Evolutionary conservation across 2,888 invertebrate genomes (phyloP).

Genomic region (Campoplex nolae): DNA sequence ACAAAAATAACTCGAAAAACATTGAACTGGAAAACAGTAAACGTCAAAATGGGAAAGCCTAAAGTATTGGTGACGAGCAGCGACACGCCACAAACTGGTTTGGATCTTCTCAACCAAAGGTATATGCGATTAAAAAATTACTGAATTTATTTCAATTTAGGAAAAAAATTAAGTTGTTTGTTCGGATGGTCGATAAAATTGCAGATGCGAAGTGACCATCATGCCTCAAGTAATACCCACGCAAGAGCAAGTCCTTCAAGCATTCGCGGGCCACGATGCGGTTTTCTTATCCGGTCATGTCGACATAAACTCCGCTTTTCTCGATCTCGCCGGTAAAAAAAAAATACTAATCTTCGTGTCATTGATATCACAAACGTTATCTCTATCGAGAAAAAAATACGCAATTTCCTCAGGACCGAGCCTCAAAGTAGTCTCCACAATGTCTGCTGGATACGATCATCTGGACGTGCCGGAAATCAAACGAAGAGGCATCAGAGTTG

Average conservation of each 20-base stretch:
- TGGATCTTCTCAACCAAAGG: slow-evolving; percentile 84
- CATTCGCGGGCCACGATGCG: slow-evolving; percentile 79
- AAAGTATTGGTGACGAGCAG: slow-evolving; percentile 85
- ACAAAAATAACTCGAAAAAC: not conserved
- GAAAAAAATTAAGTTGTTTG: not conserved
- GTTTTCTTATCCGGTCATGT: slow-evolving; percentile 74
- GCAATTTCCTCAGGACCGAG: slow-evolving; percentile 86
- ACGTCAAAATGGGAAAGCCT: slow-evolving; percentile 81
- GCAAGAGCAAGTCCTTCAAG: slow-evolving; percentile 75
- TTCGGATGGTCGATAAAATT: slow-evolving; percentile 41
- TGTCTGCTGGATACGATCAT: slow-evolving; percentile 95
- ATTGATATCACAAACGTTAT: slow-evolving; percentile 4
- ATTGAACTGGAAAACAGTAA: not conserved
- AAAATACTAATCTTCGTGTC: not conserved
- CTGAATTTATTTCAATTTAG: not conserved
- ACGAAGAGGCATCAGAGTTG: slow-evolving; percentile 90
- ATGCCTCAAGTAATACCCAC: slow-evolving; percentile 69
- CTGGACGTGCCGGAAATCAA: slow-evolving; percentile 91
- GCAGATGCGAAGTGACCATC: slow-evolving; percentile 79
- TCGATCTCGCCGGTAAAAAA: slow-evolving; percentile 87
- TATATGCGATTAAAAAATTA: slow-evolving; percentile 75
- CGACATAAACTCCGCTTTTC: slow-evolving; percentile 86
- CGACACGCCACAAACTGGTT: slow-evolving; percentile 84
- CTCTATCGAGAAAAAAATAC: not conserved
- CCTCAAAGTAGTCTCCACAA: slow-evolving; percentile 91